A percentile compares a stretch with the other conserved stretches of the same genome.
Evolutionary conservation across 2,888 invertebrate genomes (phyloP).

Genomic region (Xanthorhoe designata): DNA sequence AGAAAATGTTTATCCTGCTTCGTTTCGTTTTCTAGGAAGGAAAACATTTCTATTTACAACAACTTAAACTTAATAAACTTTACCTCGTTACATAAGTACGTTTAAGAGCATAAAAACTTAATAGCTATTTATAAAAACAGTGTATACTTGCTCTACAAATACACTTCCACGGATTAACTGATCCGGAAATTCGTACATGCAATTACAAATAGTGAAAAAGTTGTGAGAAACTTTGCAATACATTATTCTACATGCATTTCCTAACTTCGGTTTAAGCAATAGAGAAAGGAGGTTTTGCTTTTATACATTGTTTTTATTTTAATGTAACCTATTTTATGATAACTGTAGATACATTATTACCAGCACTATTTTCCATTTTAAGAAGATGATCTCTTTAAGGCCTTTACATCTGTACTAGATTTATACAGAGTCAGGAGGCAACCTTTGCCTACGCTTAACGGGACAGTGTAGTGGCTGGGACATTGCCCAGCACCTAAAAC

Average conservation of each 20-base stretch:
- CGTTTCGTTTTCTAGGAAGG: not conserved
- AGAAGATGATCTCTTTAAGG: too few relatives aligned
- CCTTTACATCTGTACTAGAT: too few relatives aligned
- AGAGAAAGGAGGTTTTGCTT: slow-evolving; percentile 27
- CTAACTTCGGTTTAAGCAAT: slow-evolving; percentile 35
- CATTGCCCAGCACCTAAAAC: too few relatives aligned
- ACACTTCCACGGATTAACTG: slow-evolving; percentile 19
- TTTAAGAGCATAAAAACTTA: not conserved
- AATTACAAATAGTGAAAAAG: slow-evolving; percentile 33
- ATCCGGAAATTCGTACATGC: slow-evolving; percentile 30
- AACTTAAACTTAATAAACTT: not conserved
- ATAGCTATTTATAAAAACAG: slow-evolving; percentile 5
- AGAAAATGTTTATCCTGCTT: too few relatives aligned
- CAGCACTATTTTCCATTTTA: too few relatives aligned
- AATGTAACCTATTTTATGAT: not conserved
- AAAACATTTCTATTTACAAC: not conserved
- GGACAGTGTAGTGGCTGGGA: too few relatives aligned
- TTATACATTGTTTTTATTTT: not conserved
- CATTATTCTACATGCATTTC: slow-evolving; percentile 35
- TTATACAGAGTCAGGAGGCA: too few relatives aligned
- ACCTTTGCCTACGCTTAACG: too few relatives aligned
- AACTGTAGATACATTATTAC: too few relatives aligned
- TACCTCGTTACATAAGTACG: not conserved
- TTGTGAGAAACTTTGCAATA: slow-evolving; percentile 40
- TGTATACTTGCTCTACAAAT: slow-evolving; percentile 13